These are phyloP conservation scores for Micronycteris hirsuta DNA, from an alignment of 2,113 vertebrate genomes.

Conservation along the genomic window DNA sequence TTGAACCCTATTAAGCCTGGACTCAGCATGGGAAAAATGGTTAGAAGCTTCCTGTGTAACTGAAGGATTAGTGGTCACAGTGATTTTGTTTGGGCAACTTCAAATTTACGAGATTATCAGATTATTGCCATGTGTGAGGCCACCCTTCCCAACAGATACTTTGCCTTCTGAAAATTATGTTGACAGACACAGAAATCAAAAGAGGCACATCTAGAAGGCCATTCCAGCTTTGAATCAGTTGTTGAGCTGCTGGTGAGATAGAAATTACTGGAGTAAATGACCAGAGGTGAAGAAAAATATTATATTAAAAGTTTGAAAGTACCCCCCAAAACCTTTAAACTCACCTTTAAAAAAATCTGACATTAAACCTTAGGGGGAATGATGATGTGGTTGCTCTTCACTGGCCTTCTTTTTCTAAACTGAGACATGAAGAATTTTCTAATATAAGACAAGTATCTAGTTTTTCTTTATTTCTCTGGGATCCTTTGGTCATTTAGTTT, in stretches of 20 bases:
- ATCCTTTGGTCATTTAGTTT: constrained; percentile 28
- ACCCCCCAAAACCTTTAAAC: constrained; percentile 4
- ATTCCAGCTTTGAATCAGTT: constrained; percentile 28
- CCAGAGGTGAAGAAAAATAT: constrained; percentile 43
- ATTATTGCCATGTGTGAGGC: not conserved
- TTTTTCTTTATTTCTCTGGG: not conserved
- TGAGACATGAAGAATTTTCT: constrained; percentile 27
- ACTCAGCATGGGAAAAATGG: not conserved
- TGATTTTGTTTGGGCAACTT: constrained; percentile 9
- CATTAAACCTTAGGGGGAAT: not conserved
- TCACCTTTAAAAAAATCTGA: not conserved
- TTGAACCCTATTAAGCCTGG: not conserved
- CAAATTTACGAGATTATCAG: not conserved
- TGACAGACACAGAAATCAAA: constrained; percentile 57
- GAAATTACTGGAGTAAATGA: constrained; percentile 67
- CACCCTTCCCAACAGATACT: not conserved
- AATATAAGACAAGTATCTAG: constrained; percentile 3
- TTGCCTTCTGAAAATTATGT: constrained; percentile 22
- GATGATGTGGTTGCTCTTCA: constrained; percentile 14
- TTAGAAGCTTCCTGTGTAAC: not conserved
- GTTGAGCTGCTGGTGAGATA: constrained; percentile 34
- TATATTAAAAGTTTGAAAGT: constrained; percentile 61
- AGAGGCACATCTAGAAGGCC: constrained; percentile 30
- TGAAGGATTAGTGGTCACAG: constrained; percentile 25
- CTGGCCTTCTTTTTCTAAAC: constrained; percentile 16